Base-by-base conservation (phyloP, 2,113 vertebrate genomes). In the Anoura caudifer region DNA sequence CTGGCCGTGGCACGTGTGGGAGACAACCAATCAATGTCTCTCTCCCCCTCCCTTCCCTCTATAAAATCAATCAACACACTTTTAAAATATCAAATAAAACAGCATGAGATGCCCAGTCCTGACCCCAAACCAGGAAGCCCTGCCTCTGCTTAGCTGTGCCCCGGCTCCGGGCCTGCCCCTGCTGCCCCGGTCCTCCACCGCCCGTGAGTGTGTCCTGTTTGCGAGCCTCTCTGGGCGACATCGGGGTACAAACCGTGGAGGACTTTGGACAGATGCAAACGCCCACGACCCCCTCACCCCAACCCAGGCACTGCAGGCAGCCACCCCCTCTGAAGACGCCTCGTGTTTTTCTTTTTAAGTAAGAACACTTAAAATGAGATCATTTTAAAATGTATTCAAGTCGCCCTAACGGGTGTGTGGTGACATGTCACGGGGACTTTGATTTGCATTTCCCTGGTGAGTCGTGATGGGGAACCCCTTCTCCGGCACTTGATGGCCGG, bases 381-480 rank as follows among this genome's bases (percentile, higher is more conserved):
- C 24, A 13, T 4, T 7, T 43, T 8, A 36, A 28, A 7, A 2
- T 17, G 38, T 2, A 45, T 11, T 59, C 3, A 67, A 47, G 61
- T 3, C 38, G 7, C 56, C 36, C 17, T 11, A 8, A 22, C 59
- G 7, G 38, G 59, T 11, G 31, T 15, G 72, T 16, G 24, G 45
- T 4, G 24, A 3, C 0, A 2, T 13, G 19, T 65, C n/a, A 0
- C 0, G 38, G 43, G 19, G 81, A 5, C 20, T 33, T 24, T 24
- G 43, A 54, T 2, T 12, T 20, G 28, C 36, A 4, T 43, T 65
- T 41, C 36, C 56, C 81, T 52, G 70, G 20, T 24, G 20, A 36
- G 2, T 31, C 38, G n/a, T 38, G 41, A 61, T 2, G 26, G 4
- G 36, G 43, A n/a, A 14, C n/a, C 2, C 20, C 19, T 33, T 22